phyloP scores from a whole-genome alignment of 2,888 invertebrate genomes.

The Stegophylla sp. region DNA sequence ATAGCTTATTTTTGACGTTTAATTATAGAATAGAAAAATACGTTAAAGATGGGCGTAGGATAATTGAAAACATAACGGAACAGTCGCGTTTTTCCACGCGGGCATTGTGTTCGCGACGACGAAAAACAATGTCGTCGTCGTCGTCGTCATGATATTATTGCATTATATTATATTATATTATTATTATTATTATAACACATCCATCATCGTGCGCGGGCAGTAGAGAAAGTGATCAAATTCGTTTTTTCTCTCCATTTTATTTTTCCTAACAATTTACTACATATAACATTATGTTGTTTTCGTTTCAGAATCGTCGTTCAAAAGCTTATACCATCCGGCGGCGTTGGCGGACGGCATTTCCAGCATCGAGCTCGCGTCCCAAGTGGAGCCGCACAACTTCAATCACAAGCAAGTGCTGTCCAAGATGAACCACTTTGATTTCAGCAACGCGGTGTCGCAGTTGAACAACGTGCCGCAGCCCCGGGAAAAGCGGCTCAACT shows the following conservation, averaged over 20 bases:
- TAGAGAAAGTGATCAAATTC: conserved; percentile 6
- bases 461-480: conserved; percentile 1
- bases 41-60: neutral
- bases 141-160: neutral
- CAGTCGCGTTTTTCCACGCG: neutral
- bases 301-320: conserved; percentile 20
- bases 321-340: neutral
- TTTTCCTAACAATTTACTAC: neutral
- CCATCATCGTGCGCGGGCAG: neutral
- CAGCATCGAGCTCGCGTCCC: conserved; percentile 12
- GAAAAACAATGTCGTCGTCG: neutral
- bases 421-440: conserved; percentile 55
- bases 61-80: conserved; percentile 7
- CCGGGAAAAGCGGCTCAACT: conserved; percentile 46
- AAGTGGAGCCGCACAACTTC: conserved; percentile 44
- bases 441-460: conserved; percentile 41
- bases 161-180: neutral
- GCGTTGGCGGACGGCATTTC: conserved; percentile 45
- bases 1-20: conserved; percentile 18
- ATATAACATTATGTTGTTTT: neutral
- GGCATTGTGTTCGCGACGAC: conserved; percentile 18
- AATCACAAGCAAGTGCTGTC: conserved; percentile 52
- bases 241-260: neutral
- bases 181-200: neutral
- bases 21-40: conserved; percentile 14